A percentile compares a stretch with the other conserved stretches of the same genome.
phyloP scores from a whole-genome alignment of 1,140 invertebrate genomes.

The Drosophila sp. region DNA sequence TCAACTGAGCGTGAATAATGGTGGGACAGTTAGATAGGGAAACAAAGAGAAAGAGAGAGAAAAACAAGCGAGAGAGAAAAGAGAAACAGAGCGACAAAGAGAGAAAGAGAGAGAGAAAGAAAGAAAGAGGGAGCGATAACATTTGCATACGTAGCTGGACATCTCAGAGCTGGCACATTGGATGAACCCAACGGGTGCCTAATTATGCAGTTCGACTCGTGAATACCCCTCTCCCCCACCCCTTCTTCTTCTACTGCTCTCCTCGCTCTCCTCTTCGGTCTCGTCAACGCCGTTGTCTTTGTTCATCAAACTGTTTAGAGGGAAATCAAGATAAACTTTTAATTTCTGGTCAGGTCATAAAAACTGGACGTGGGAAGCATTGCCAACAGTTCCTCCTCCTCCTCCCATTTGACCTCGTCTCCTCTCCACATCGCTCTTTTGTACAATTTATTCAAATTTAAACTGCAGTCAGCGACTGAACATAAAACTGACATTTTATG shows the following conservation, averaged over 20 bases:
- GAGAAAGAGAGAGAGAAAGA: slow-evolving; percentile 3
- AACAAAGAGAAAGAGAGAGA: not conserved
- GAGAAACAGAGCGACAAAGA: not conserved
- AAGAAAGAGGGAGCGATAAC: not conserved
- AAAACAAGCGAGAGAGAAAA: not conserved
- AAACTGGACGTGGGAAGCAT: slow-evolving; percentile 73
- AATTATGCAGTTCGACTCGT: slow-evolving; percentile 69
- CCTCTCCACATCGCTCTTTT: slow-evolving; percentile 54
- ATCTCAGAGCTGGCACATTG: slow-evolving; percentile 14
- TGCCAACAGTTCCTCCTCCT: slow-evolving; percentile 6
- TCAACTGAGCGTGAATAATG: slow-evolving; percentile 81
- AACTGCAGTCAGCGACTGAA: slow-evolving; percentile 62
- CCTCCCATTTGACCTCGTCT: slow-evolving; percentile 15
- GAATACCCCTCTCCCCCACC: not conserved
- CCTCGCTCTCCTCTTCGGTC: not conserved
- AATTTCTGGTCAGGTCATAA: slow-evolving; percentile 71
- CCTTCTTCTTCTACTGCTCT: not conserved
- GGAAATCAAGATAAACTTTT: slow-evolving; percentile 81
- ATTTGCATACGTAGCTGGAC: slow-evolving; percentile 50
- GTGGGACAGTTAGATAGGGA: slow-evolving; percentile 25
- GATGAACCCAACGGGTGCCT: slow-evolving; percentile 67
- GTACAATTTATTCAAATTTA: slow-evolving; percentile 83
- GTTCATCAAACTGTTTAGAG: slow-evolving; percentile 78
- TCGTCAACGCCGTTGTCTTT: slow-evolving; percentile 62
- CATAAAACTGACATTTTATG: slow-evolving; percentile 76